Base-by-base conservation (phyloP, 2,888 invertebrate genomes). In the Ectemnius cavifrons region DNA sequence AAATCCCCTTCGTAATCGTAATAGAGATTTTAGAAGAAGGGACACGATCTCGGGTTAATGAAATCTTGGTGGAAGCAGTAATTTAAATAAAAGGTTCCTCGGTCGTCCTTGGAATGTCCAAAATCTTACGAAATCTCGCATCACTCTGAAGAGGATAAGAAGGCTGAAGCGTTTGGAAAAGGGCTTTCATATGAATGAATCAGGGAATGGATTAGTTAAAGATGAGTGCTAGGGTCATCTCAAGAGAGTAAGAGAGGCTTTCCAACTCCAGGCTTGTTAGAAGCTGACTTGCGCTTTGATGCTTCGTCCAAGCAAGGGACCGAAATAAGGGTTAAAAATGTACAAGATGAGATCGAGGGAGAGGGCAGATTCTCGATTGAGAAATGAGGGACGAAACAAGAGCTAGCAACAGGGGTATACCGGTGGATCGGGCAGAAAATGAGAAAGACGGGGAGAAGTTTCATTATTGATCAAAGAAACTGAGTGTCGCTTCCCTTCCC, bases 401-500 rank as follows among this genome's bases (percentile, higher is more conserved):
- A 77, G 75, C 67, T 67, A 61, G 61, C 37, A 68, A 73, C 61
- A 67, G 60, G 58, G 68, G 71, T 63, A 59, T 14, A 13, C 52
- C 13, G 63, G 49, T 59, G 77, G 79, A 71, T 23, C 73, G 20
- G 76, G 78, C 71, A 71, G 63, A 72, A 61, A 56, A 71, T 16
- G 71, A 71, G 69, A 70, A 63, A 78, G 81, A 78, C 63, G 71
- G 71, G 82, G 82, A 80, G 80, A 81, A 83, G 73, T 84, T 87
- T 85, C 83, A 85, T 86, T 87, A 87, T 86, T 87, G 86, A 88
- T 88, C 85, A 88, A 88, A 88, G 84, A 81, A 84, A 83, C 77
- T 71, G 80, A 83, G 79, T 82, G 82, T 84, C 78, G 82, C 72
- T 78, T 74, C 79, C 73, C 82, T 81, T 67, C 70, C 37, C 77